A percentile compares a stretch with the other conserved stretches of the same genome.
phyloP scores from a whole-genome alignment of 2,888 invertebrate species.

The Chrysina gloriosa region DNA sequence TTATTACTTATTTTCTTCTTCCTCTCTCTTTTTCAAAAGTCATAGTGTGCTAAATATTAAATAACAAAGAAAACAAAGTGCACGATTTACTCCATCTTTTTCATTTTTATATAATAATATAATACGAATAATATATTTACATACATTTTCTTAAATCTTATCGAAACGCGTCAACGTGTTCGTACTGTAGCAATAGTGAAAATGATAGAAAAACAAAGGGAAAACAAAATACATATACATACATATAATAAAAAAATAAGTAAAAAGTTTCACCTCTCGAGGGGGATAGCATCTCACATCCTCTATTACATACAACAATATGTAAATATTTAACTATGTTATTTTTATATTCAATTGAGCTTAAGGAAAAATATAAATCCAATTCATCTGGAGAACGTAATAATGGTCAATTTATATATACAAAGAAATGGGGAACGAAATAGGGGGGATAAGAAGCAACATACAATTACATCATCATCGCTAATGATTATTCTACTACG shows the following conservation, averaged over 20 bases:
- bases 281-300: too few species aligned
- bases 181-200: slow-evolving; percentile 28
- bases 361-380: slow-evolving; percentile 41
- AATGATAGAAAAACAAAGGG: slow-evolving; percentile 30
- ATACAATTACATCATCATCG: slow-evolving; percentile 37
- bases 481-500: slow-evolving; percentile 17
- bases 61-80: slow-evolving; percentile 61
- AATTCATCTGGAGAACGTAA: slow-evolving; percentile 33
- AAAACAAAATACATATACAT: slow-evolving; percentile 28
- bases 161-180: too few species aligned
- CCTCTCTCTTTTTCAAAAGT: background rate
- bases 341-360: slow-evolving; percentile 45
- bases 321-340: background rate
- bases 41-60: slow-evolving; percentile 57
- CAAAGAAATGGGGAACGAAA: background rate
- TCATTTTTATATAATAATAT: slow-evolving; percentile 49
- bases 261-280: too few species aligned
- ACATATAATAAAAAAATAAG: slow-evolving; percentile 3
- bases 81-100: slow-evolving; percentile 45
- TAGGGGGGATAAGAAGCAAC: slow-evolving; percentile 37
- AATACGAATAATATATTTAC: slow-evolving; percentile 51
- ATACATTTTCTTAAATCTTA: slow-evolving; percentile 12
- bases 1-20: background rate
- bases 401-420: slow-evolving; percentile 27
- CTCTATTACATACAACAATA: background rate